Percentiles rank a stretch among this genome's conserved stretches.
Conservation (phyloP, 2,113 vertebrate species). For the Coregonus clupeaformis region DNA sequence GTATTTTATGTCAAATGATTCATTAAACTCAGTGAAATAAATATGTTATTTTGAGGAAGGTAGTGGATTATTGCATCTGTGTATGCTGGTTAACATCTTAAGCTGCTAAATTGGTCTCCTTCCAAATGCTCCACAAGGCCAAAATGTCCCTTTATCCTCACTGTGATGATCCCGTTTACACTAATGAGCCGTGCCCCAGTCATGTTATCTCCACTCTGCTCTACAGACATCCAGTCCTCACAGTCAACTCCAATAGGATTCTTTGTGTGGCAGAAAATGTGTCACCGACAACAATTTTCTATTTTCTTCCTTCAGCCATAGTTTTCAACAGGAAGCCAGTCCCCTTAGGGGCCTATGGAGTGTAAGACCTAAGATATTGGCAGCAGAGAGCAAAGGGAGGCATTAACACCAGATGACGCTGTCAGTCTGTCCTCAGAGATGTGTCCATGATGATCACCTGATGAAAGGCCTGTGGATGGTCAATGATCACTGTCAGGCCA, state of each 20-base stretch:
- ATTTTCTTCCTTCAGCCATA: background rate
- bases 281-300: background rate
- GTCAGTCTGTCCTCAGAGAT: constrained; percentile 51
- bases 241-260: background rate
- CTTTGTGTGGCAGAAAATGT: background rate
- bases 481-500: constrained; percentile 36
- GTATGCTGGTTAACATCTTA: background rate
- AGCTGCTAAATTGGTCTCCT: background rate
- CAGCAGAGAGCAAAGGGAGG: constrained; percentile 44
- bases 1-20: background rate
- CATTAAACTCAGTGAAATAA: background rate
- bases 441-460: constrained; percentile 46
- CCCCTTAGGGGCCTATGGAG: constrained; percentile 33
- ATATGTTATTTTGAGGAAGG: background rate
- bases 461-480: constrained; percentile 32
- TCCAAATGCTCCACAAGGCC: background rate
- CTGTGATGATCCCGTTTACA: background rate
- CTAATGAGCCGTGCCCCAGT: background rate
- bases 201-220: background rate
- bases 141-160: background rate
- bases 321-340: constrained; percentile 28
- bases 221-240: background rate
- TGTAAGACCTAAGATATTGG: constrained; percentile 31
- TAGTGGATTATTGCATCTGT: background rate
- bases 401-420: constrained; percentile 62